Conservation (phyloP, 2,797 vertebrate genomes). For the Karalla daura region DNA sequence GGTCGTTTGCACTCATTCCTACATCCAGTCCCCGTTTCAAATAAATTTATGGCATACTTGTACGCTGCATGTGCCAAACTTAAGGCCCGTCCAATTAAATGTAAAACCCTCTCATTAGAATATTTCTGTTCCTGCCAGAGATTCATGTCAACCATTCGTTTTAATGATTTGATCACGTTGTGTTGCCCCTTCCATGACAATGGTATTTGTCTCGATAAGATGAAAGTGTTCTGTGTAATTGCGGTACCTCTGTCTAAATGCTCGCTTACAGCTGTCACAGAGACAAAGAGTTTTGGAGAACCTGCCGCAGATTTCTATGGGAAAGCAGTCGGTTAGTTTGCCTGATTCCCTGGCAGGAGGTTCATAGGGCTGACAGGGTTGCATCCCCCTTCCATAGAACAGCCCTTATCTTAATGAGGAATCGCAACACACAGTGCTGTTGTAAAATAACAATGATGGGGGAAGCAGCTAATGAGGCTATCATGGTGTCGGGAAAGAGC, state of each 20-base stretch:
- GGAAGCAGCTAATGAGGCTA: constrained; percentile 89
- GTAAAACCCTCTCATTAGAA: constrained; percentile 52
- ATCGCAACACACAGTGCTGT: constrained; percentile 87
- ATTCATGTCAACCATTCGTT: constrained; percentile 30
- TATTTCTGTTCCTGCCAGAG: constrained; percentile 41
- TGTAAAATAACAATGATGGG: constrained; percentile 90
- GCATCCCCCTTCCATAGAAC: constrained; percentile 74
- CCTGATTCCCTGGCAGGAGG: constrained; percentile 74
- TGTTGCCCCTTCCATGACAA: constrained; percentile 14
- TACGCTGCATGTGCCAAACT: constrained; percentile 44
- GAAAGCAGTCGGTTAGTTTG: constrained; percentile 77
- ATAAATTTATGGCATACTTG: constrained; percentile 36
- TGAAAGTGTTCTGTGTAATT: constrained; percentile 47
- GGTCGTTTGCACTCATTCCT: constrained; percentile 31
- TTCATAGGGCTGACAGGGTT: constrained; percentile 80
- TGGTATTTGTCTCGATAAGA: constrained; percentile 45
- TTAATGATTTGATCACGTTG: constrained; percentile 60
- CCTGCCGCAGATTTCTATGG: constrained; percentile 50
- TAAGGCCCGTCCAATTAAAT: constrained; percentile 55
- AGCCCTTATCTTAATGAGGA: constrained; percentile 89
- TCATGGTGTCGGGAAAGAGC: constrained; percentile 85
- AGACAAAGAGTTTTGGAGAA: constrained; percentile 45
- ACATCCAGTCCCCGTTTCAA: constrained; percentile 12
- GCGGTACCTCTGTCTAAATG: constrained; percentile 48
- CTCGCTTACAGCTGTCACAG: constrained; percentile 53